Evolutionary conservation across 2,888 invertebrate genomes (phyloP).

Genomic region (Hirtodrosophila cameraria): DNA sequence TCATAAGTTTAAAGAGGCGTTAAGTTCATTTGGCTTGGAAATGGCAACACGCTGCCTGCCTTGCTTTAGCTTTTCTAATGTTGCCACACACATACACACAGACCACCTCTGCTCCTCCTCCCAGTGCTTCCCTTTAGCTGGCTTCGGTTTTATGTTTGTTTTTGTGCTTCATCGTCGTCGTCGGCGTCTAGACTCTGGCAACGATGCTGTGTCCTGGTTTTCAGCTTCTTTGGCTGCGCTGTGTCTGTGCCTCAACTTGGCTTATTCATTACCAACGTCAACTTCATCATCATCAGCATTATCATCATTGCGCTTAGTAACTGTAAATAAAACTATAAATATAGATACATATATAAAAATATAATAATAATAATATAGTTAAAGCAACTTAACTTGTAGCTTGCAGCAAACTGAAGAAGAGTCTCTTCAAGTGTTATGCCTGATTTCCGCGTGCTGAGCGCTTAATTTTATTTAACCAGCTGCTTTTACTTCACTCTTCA

Average conservation of each 20-base stretch:
- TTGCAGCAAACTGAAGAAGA: slow-evolving; percentile 2
- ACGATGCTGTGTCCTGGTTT: slow-evolving; percentile 18
- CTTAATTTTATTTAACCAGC: slow-evolving; percentile 65
- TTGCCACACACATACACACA: slow-evolving; percentile 5
- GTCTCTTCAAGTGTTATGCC: slow-evolving; percentile 55
- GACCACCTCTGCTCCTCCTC: background rate
- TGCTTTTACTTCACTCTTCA: slow-evolving; percentile 19
- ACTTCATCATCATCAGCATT: slow-evolving; percentile 19
- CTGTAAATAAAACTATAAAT: slow-evolving; percentile 68
- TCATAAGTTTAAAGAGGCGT: slow-evolving; percentile 75
- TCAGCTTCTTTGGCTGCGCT: slow-evolving; percentile 1
- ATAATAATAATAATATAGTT: slow-evolving; percentile 35
- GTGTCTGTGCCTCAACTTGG: slow-evolving; percentile 43
- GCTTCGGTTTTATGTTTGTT: slow-evolving; percentile 63
- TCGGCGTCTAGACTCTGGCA: slow-evolving; percentile 38
- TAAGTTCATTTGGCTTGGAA: slow-evolving; percentile 66
- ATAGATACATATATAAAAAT: slow-evolving; percentile 34
- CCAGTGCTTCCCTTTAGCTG: slow-evolving; percentile 17
- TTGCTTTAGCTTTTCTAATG: slow-evolving; percentile 29
- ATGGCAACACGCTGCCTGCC: slow-evolving; percentile 8
- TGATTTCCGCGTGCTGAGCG: slow-evolving; percentile 58
- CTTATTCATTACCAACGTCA: slow-evolving; percentile 65
- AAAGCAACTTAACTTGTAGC: slow-evolving; percentile 18
- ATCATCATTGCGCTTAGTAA: slow-evolving; percentile 8
- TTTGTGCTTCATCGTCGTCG: slow-evolving; percentile 48